Evolutionary conservation across 30 jellyfish, hydroid and myxozoan species (phyloP), one percentile per base, ranked within the genome.

Genomic region (Clytia hemisphaerica): DNA sequence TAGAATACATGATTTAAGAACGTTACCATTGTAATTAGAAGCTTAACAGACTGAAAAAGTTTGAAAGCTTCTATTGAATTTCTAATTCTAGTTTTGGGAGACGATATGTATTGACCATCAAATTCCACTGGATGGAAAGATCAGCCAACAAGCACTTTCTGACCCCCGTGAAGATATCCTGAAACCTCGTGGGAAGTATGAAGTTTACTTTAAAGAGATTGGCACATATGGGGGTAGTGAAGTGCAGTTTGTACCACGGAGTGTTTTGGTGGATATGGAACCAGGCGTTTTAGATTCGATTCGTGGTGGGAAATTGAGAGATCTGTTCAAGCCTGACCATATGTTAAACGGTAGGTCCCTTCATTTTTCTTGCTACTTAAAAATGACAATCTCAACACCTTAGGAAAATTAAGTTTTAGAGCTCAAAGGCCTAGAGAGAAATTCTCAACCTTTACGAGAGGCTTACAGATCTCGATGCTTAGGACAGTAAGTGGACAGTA

Each of bases 221-320:
- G 70, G 67, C 59, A 92, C 80, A 65, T 9, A 57, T 75, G 28
- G 26, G n/a, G 67, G 33, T 42, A 26, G 83, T 18, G 93, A 64
- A 6, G 40, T 57, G 19, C 61, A 76, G 44, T 83, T 33, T 66
- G 84, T 92, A 5, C 99, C 99, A 2, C 55, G 99, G 63, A 58
- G 94, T 16, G 89, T 79, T 6, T 66, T 92, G 44, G 84, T 83
- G 18, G 99, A 92, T 49, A 36, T 92, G 37, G 99, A 92, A 31
- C 95, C 95, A 6, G 99, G 99, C 0, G 94, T 88, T 31, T 24
- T 82, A 50, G 99, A 92, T 58, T 84, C 80, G 4, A 83, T 92
- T n/a, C 65, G 74, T 58, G 86, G 93, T 10, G 95, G 99, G 30
- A 77, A 79, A 42, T 27, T 31, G 69, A 86, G 90, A 4, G 59